These are phyloP conservation scores for Pheosia gnoma DNA, from an alignment of 2,888 invertebrate genomes.

Conservation along the genomic window DNA sequence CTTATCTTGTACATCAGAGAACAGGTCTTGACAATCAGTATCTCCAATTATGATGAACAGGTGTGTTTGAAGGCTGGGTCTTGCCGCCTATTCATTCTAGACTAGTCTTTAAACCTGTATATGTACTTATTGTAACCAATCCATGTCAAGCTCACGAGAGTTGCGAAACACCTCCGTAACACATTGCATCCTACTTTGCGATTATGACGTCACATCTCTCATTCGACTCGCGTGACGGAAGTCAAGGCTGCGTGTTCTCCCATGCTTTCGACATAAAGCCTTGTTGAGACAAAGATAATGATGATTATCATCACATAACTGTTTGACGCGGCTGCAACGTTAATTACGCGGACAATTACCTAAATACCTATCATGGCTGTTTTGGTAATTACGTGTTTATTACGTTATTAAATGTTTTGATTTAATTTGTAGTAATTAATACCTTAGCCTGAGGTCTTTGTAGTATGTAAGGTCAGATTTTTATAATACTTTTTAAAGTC, in stretches of 20 bases:
- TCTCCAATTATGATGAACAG: not conserved
- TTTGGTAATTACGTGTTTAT: slow-evolving; percentile 4
- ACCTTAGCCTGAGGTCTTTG: slow-evolving; percentile 1
- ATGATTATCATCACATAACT: slow-evolving; percentile 35
- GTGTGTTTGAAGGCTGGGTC: not conserved
- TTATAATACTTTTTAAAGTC: no score
- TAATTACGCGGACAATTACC: slow-evolving; percentile 18
- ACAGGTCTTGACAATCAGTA: not conserved
- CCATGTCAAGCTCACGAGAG: slow-evolving; percentile 1
- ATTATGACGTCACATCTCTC: slow-evolving; percentile 9
- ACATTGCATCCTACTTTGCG: not conserved
- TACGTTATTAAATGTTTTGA: not conserved
- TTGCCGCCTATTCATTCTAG: not conserved
- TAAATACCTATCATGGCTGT: slow-evolving; percentile 2
- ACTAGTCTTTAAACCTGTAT: not conserved
- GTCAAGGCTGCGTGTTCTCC: slow-evolving; percentile 37
- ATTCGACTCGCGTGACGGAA: slow-evolving; percentile 33
- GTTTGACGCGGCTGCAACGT: slow-evolving; percentile 19
- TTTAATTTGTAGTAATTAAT: not conserved
- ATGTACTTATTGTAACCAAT: not conserved
- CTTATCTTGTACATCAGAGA: no score
- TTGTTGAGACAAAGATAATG: slow-evolving; percentile 48
- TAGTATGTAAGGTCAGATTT: not conserved
- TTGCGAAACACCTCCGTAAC: not conserved
- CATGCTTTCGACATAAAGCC: slow-evolving; percentile 47